A percentile compares a stretch with the other conserved stretches of the same genome.
Conservation (phyloP, 2,797 vertebrate genomes). For the Decapterus maruadsi region DNA sequence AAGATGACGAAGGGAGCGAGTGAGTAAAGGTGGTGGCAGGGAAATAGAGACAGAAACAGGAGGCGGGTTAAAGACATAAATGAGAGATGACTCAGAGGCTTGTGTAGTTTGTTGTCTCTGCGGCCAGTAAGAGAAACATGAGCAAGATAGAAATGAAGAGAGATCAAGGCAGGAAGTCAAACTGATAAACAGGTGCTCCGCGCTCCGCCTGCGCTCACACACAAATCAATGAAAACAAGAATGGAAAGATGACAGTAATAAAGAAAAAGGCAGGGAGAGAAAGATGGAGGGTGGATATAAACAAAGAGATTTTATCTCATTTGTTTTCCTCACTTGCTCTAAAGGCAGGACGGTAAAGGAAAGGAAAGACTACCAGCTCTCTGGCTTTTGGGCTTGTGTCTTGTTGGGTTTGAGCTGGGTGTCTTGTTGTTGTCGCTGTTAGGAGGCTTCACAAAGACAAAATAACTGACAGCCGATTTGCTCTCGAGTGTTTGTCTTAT, state of each 20-base stretch:
- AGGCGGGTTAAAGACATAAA: constrained; percentile 37
- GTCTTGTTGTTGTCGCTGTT: too few species aligned
- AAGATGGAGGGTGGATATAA: constrained; percentile 10
- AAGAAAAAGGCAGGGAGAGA: constrained; percentile 8
- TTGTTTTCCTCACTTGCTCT: neutral
- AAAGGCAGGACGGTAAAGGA: neutral
- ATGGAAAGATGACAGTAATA: constrained; percentile 21
- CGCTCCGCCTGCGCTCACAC: constrained; percentile 6
- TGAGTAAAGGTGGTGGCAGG: constrained; percentile 31
- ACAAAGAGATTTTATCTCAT: neutral
- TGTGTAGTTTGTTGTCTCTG: constrained; percentile 35
- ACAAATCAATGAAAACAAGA: constrained; percentile 32
- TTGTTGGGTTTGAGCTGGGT: too few species aligned
- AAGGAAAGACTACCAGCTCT: too few species aligned
- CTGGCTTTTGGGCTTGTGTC: too few species aligned
- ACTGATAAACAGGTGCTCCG: constrained; percentile 34
- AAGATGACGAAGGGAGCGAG: constrained; percentile 24
- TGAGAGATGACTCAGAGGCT: constrained; percentile 46
- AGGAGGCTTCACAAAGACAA: too few species aligned
- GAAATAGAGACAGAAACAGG: constrained; percentile 35
- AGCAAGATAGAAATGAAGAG: constrained; percentile 39
- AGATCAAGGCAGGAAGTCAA: constrained; percentile 44
- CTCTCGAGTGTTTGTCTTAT: too few species aligned
- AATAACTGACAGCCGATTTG: too few species aligned
- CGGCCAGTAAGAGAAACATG: constrained; percentile 45